These are phyloP conservation scores for Marmota monax DNA, from an alignment of 2,113 vertebrate genomes.

Conservation along the genomic window DNA sequence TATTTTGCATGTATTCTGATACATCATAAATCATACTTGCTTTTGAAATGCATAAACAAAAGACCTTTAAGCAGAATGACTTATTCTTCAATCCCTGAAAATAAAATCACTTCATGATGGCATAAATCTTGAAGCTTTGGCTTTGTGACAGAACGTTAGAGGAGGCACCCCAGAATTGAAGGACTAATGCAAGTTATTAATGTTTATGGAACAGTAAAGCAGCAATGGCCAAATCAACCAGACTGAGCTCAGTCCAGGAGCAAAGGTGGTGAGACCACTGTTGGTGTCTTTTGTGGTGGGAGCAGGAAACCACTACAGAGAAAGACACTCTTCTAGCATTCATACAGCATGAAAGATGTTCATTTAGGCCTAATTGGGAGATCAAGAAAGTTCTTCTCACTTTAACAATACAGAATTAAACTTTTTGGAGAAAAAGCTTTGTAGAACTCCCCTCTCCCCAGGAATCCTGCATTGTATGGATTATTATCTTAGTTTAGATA, in stretches of 20 bases:
- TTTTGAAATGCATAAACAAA: constrained; percentile 39
- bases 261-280: background rate
- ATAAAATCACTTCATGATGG: background rate
- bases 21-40: background rate
- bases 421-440: background rate
- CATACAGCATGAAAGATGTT: background rate
- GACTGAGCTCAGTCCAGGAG: background rate
- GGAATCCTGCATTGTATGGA: background rate
- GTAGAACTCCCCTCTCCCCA: background rate
- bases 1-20: background rate
- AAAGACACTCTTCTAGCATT: background rate
- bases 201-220: background rate
- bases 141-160: background rate
- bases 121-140: background rate
- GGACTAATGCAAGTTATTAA: background rate
- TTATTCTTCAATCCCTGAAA: background rate
- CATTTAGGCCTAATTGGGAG: background rate
- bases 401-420: background rate
- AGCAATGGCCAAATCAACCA: background rate
- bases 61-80: background rate
- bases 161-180: background rate
- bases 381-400: background rate
- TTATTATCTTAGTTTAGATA: background rate
- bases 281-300: background rate
- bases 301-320: background rate